phyloP scores from a whole-genome alignment of 2,888 invertebrate genomes.

The Macaria notata region DNA sequence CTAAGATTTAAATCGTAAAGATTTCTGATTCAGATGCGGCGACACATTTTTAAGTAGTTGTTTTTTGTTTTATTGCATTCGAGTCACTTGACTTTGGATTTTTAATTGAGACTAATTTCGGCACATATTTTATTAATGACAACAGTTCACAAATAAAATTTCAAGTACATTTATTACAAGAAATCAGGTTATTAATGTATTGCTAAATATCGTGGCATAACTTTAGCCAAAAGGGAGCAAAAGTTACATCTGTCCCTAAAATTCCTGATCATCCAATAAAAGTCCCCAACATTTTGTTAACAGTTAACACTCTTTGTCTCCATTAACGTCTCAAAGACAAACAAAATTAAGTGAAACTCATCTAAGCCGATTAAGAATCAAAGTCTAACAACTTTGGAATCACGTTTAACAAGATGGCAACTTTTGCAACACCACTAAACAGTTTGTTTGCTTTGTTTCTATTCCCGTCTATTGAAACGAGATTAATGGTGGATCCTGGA shows the following conservation, averaged over 20 bases:
- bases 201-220: too few relatives aligned
- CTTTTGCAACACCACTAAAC: slow-evolving; percentile 33
- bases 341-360: slow-evolving; percentile 23
- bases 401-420: slow-evolving; percentile 27
- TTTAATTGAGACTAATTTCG: too few relatives aligned
- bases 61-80: slow-evolving; percentile 3
- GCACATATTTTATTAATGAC: too few relatives aligned
- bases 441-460: slow-evolving; percentile 57
- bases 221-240: neutral
- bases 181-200: too few relatives aligned
- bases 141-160: too few relatives aligned
- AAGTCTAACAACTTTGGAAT: slow-evolving; percentile 22
- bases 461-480: slow-evolving; percentile 69
- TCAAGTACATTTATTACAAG: too few relatives aligned
- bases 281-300: slow-evolving; percentile 22
- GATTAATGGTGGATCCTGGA: slow-evolving; percentile 74
- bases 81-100: too few relatives aligned
- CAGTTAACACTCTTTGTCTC: slow-evolving; percentile 24
- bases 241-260: neutral
- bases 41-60: slow-evolving; percentile 34
- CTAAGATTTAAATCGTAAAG: neutral
- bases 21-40: neutral
- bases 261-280: neutral
- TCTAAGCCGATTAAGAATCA: slow-evolving; percentile 27
- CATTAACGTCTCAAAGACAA: slow-evolving; percentile 20